Base-by-base conservation (phyloP, 2,797 vertebrate genomes). In the Pelochelys cantorii region DNA sequence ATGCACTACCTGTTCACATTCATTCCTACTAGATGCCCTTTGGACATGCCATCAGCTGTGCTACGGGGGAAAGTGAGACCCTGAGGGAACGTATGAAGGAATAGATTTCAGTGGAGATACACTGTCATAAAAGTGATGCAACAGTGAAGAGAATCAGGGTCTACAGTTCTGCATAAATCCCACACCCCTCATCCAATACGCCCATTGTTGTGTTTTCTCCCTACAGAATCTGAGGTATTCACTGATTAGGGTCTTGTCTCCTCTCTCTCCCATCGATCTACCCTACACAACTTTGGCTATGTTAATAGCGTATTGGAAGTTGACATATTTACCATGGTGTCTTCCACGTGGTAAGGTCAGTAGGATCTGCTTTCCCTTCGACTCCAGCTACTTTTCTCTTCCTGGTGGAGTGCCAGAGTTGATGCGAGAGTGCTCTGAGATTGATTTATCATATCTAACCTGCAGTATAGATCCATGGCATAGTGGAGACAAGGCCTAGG, bases 51-150 rank as follows among this genome's bases (percentile, higher is more conserved):
- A 86, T 84, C 88, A 84, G 84, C 87, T 34, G 31, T 15, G 25
- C 74, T 90, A 89, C 79, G 74, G 6, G 6, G 42, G 55, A 84
- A 57, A 53, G 54, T 3, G 27, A 54, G 53, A 12, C 53, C 71
- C 52, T 18, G 48, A 83, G 37, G 60, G 88, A n/a, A 79, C 81
- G 11, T 5, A 0, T 0, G 34, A 37, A 78, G 81, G 60, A 75
- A 81, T 4, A 0, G 0, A 15, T 22, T 0, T 3, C 42, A 4
- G 0, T 52, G 84, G 10, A 65, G 7, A 10, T 84, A 62, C 7
- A 1, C 20, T 29, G 52, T 56, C 78, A 48, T 3, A 11, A 17
- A 14, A 79, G 18, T 2, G 14, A 29, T 85, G 53, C 3, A 27
- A 87, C 5, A 2, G 15, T 59, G 4, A 4, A 9, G 4, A 55